Percentiles rank a stretch among this genome's conserved stretches.
Evolutionary conservation across 2,113 vertebrate genomes (phyloP).

Genomic region (Poeciliopsis retropinna): DNA sequence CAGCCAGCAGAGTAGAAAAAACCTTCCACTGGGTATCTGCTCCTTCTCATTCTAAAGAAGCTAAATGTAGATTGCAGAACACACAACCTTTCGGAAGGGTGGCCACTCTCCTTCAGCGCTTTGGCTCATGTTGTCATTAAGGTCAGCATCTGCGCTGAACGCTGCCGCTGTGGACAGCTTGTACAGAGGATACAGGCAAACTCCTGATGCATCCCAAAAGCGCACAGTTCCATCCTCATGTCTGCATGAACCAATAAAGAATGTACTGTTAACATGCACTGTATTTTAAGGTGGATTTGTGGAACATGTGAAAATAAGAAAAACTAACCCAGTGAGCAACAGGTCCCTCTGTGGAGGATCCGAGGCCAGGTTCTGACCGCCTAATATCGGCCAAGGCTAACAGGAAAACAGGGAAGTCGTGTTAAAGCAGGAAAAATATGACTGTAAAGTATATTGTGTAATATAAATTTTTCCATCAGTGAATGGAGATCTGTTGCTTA

Average conservation of each 20-base stretch:
- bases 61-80: too few relatives aligned
- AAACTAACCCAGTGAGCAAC: constrained; percentile 92
- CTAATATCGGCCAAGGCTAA: constrained; percentile 92
- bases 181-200: constrained; percentile 92
- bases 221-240: constrained; percentile 95
- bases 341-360: constrained; percentile 94
- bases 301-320: background rate
- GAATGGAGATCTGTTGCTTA: too few relatives aligned
- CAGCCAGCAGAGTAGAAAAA: background rate
- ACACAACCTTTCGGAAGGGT: constrained; percentile 90
- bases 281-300: too few relatives aligned
- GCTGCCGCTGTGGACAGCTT: constrained; percentile 91
- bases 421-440: constrained; percentile 3
- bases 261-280: background rate
- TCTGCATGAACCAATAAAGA: constrained; percentile 63
- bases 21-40: background rate
- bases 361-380: constrained; percentile 89
- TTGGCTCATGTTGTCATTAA: constrained; percentile 89
- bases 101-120: constrained; percentile 95
- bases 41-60: background rate
- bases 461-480: background rate
- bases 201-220: constrained; percentile 97
- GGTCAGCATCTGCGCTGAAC: constrained; percentile 91
- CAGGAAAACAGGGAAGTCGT: constrained; percentile 38
- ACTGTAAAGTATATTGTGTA: background rate